Conservation (phyloP, 2,797 vertebrate genomes). For the Helarctos malayanus region DNA sequence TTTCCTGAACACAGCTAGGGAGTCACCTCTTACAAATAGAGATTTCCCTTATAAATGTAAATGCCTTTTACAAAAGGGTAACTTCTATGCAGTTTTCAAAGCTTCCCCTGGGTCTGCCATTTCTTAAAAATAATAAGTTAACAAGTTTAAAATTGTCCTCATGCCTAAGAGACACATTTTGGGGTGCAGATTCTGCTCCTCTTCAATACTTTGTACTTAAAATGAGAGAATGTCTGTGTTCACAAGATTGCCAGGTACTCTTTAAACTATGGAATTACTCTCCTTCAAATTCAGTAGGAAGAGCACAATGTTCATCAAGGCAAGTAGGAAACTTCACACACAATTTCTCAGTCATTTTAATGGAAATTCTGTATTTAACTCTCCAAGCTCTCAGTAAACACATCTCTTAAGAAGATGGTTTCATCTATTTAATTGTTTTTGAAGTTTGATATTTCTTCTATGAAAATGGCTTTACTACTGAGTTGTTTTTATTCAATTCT, state of each 20-base stretch:
- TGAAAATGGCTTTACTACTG: constrained; percentile 68
- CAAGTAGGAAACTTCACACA: constrained; percentile 72
- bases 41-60: neutral
- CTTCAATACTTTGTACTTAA: constrained; percentile 49
- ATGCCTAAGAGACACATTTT: neutral
- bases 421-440: constrained; percentile 82
- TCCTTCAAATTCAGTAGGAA: constrained; percentile 76
- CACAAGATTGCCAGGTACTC: constrained; percentile 67
- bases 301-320: constrained; percentile 78
- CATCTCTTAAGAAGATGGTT: constrained; percentile 75
- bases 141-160: neutral
- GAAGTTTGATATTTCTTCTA: constrained; percentile 72
- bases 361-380: constrained; percentile 79
- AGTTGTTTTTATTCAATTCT: constrained; percentile 66
- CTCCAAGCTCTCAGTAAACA: constrained; percentile 70
- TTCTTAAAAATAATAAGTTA: neutral
- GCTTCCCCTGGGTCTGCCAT: neutral
- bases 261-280: constrained; percentile 78
- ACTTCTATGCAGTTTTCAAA: neutral
- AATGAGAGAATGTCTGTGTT: constrained; percentile 72
- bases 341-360: constrained; percentile 82
- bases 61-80: neutral
- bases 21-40: neutral
- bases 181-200: neutral
- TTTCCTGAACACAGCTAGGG: neutral